phyloP scores from a whole-genome alignment of 2,113 vertebrate genomes.

The Halichoerus grypus region DNA sequence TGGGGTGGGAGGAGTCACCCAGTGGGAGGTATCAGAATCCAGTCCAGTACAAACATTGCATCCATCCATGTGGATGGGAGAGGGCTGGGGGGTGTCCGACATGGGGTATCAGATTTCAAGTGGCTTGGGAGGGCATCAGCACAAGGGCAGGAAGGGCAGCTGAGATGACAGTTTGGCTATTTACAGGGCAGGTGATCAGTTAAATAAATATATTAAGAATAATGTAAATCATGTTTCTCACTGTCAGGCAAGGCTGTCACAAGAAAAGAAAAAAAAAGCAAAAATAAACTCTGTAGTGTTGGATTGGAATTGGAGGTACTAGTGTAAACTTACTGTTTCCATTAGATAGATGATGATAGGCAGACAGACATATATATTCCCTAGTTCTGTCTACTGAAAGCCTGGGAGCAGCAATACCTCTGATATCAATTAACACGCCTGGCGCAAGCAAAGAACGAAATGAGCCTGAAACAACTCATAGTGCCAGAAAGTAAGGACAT shows the following conservation, averaged over 20 bases:
- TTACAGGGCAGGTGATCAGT: neutral
- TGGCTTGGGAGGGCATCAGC: neutral
- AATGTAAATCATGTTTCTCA: neutral
- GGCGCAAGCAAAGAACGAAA: neutral
- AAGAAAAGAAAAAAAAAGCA: neutral
- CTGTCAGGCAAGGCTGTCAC: neutral
- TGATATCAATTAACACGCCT: neutral
- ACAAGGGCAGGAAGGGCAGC: neutral
- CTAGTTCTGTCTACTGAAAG: neutral
- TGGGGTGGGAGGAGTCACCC: neutral
- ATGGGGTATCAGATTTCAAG: neutral
- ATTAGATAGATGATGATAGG: neutral
- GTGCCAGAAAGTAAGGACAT: neutral
- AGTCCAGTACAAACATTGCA: neutral
- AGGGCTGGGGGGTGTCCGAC: neutral
- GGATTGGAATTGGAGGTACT: neutral
- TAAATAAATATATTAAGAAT: conserved; percentile 10
- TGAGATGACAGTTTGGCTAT: neutral
- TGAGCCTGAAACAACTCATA: neutral
- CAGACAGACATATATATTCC: neutral
- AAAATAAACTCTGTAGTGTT: neutral
- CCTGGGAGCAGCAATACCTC: too few relatives aligned
- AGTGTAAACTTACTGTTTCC: conserved; percentile 11
- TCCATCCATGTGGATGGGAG: neutral
- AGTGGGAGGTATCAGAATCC: neutral